These are phyloP conservation scores for Talpa occidentalis DNA, from an alignment of 2,113 vertebrate species.

Conservation along the genomic window DNA sequence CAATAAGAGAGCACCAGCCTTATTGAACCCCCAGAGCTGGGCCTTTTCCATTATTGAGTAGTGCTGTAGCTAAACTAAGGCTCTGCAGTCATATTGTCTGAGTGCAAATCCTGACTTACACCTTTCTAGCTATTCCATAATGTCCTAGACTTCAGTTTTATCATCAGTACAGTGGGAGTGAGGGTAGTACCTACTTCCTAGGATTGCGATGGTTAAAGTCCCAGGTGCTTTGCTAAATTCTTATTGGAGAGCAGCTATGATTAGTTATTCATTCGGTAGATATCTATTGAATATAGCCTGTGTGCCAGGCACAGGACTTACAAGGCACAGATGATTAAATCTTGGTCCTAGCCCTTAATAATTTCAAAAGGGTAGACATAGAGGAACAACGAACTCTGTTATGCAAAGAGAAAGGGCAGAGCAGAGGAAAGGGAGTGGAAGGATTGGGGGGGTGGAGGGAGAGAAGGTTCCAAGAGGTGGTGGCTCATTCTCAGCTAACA, in stretches of 20 bases:
- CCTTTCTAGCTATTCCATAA: not conserved
- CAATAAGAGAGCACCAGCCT: not conserved
- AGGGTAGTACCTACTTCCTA: not conserved
- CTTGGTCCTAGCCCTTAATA: not conserved
- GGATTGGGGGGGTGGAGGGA: not conserved
- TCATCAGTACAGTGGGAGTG: not conserved
- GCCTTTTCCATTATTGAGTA: not conserved
- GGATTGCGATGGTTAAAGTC: not conserved
- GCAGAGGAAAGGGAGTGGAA: not conserved
- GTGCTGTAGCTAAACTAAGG: not conserved
- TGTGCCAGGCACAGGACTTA: not conserved
- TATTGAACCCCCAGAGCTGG: not conserved
- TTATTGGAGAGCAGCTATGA: not conserved
- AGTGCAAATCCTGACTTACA: not conserved
- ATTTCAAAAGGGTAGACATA: not conserved
- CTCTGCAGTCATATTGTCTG: not conserved
- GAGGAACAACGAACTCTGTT: not conserved
- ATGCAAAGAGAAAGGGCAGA: not conserved
- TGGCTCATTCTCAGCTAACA: not conserved
- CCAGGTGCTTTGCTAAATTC: not conserved
- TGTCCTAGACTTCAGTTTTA: constrained; percentile 10
- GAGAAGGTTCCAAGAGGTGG: too few species aligned
- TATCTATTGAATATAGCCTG: not conserved
- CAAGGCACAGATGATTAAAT: not conserved
- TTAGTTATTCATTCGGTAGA: not conserved